Base-by-base conservation (phyloP, 1,140 invertebrate genomes). In the Plectus sambesii region DNA sequence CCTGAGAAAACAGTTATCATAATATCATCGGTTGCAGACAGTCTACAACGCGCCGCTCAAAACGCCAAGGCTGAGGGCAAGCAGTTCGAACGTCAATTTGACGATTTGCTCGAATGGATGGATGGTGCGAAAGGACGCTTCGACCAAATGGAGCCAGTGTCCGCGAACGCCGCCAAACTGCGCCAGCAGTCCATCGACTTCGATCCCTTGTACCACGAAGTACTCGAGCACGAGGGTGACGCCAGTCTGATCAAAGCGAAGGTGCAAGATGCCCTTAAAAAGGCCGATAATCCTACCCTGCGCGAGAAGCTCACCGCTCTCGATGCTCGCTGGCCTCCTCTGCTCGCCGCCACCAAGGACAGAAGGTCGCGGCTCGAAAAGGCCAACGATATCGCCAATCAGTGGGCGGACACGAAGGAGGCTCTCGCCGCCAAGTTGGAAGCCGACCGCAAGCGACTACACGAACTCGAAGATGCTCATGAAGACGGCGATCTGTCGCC, bases 201-300 rank as follows among this genome's bases (percentile, higher is more conserved):
- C 3, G 42, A 78, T 71, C 84, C 85, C 1, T 76, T 87, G 15
- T 89, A 90, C 65, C 76, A 83, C 49, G 84, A 88, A 61, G 82
- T 89, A 1, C 81, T 87, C 72, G 78, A 80, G 42, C 81, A 86
- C 52, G 87, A 92, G 65, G 86, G 90, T 61, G 87, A 92, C 73
- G 81, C 92, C 0, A 87, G 89, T 51, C 87, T 90, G 83, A 74
- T 93, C 2, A 70, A 92, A 17, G 87, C 90, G 62, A 90, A 89
- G 72, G 89, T 87, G 54, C 75, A 80, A 47, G 83, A 85, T 57
- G 75, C 84, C 48, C 61, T 82, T 1, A 70, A 77, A 1, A 77
- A 79, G 45, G 76, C 77, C 1, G 60, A 76, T 62, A 72, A 70
- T 3, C 69, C 78, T 0, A 74, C 77, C 56, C 53, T 73, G 12